Base-by-base conservation (phyloP, 2,113 vertebrate species). In the Osmerus eperlanus region DNA sequence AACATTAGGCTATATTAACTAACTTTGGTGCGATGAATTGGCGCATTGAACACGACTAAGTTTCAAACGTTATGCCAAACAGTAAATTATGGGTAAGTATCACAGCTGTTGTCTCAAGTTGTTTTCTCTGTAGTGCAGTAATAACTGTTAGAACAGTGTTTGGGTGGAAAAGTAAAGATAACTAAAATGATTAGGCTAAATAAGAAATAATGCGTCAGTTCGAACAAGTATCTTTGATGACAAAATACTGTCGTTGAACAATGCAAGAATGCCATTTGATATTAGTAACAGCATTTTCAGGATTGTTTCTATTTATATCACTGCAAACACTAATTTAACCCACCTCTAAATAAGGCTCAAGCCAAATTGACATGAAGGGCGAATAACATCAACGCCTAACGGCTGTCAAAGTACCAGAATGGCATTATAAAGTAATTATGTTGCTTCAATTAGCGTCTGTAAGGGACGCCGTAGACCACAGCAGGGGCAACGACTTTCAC, bases 371-470 rank as follows among this genome's bases (percentile, higher is more conserved):
- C 74, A 80, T 78, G 74, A 88, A 86, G 82, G 75, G 64, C 52
- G 55, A 60, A 74, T 75, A 73, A 75, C 70, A 75, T 81, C 82
- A 85, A 75, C 78, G 75, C 73, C 74, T 68, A 76, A 65, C 76
- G 70, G 77, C 81, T 77, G 79, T 88, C 84, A 84, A 89, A 84
- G 72, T 74, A 87, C 76, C 54, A 78, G 78, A 88, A 78, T 77
- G 85, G 81, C 74, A 84, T 91, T 91, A 91, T 92, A 87, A 92
- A 93, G 88, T 84, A 77, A 87, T 86, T 91, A 92, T 87, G 81
- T 78, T 68, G 69, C 83, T 85, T 89, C 81, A 91, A 93, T 94
- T 92, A 92, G 90, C 86, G 84, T 72, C 86, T 83, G 73, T 91
- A 92, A 89, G 82, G 71, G 66, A 74, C 82, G 73, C 3, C 58